Evolutionary conservation across 2,888 invertebrate genomes (phyloP).

Genomic region (Ophraella communa): DNA sequence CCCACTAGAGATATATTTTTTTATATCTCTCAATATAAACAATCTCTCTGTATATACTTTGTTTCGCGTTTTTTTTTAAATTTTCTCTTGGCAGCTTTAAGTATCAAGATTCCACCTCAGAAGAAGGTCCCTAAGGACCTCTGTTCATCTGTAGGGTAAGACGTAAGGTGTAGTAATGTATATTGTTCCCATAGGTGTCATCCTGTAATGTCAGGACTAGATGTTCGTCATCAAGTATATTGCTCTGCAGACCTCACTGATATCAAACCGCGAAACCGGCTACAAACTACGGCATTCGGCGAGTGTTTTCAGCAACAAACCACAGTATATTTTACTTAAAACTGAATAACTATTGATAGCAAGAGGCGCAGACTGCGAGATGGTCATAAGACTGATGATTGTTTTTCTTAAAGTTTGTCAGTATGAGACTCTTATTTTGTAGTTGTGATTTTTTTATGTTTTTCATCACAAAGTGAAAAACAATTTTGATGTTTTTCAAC

Average conservation of each 20-base stretch:
- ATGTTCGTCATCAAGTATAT: conserved; percentile 60
- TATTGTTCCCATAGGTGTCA: conserved; percentile 60
- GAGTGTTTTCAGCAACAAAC: not conserved
- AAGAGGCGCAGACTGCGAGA: too few species aligned
- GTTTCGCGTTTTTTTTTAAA: not conserved
- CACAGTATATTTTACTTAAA: not conserved
- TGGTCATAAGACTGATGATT: too few species aligned
- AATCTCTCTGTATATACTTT: not conserved
- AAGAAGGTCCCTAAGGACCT: conserved; percentile 28
- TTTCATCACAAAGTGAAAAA: too few species aligned
- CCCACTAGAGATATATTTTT: too few species aligned
- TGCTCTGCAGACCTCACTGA: conserved; percentile 52
- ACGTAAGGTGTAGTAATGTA: conserved; percentile 52
- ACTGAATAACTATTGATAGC: not conserved
- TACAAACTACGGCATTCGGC: not conserved
- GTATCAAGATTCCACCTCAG: conserved; percentile 9
- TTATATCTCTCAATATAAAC: too few species aligned
- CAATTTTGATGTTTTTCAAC: too few species aligned
- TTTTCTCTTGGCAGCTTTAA: not conserved
- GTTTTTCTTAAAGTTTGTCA: too few species aligned
- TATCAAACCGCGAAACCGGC: conserved; percentile 56
- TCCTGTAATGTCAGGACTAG: conserved; percentile 58
- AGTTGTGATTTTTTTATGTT: too few species aligned
- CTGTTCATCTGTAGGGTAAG: conserved; percentile 47
- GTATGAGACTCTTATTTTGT: too few species aligned